Conservation (phyloP, 2,888 invertebrate genomes). For the Lydus trimaculatus region DNA sequence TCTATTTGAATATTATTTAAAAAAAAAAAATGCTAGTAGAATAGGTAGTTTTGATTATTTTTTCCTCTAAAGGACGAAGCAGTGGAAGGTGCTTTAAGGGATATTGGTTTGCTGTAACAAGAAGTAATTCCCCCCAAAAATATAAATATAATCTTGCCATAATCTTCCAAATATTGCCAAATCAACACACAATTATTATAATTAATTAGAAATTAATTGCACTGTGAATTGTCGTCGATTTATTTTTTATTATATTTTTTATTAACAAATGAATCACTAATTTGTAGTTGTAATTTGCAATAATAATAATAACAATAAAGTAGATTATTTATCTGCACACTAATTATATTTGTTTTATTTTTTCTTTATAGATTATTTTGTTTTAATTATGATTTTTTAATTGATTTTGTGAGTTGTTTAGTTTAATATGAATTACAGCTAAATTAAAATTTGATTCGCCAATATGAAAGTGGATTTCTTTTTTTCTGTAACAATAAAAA, state of each 20-base stretch:
- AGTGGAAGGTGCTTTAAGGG: conserved; percentile 91
- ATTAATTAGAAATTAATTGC: neutral
- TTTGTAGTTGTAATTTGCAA: conserved; percentile 21
- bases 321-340: conserved; percentile 8
- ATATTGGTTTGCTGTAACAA: conserved; percentile 86
- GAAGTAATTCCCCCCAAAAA: conserved; percentile 12
- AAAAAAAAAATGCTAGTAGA: neutral
- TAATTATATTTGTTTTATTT: conserved; percentile 2
- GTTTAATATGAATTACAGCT: neutral
- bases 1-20: neutral
- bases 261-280: conserved; percentile 10
- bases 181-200: neutral
- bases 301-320: conserved; percentile 1
- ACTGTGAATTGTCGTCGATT: conserved; percentile 15
- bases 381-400: neutral
- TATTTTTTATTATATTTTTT: neutral
- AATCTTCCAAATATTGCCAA: conserved; percentile 6
- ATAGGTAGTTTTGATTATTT: conserved; percentile 42
- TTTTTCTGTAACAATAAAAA: neutral
- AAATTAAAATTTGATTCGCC: conserved; percentile 18
- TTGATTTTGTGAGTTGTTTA: neutral
- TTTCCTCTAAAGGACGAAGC: conserved; percentile 81
- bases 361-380: neutral
- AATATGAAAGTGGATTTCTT: conserved; percentile 46
- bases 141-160: conserved; percentile 1